These are phyloP conservation scores for Drosophila subpulchrella DNA, from an alignment of 1,140 invertebrate genomes.

Conservation along the genomic window DNA sequence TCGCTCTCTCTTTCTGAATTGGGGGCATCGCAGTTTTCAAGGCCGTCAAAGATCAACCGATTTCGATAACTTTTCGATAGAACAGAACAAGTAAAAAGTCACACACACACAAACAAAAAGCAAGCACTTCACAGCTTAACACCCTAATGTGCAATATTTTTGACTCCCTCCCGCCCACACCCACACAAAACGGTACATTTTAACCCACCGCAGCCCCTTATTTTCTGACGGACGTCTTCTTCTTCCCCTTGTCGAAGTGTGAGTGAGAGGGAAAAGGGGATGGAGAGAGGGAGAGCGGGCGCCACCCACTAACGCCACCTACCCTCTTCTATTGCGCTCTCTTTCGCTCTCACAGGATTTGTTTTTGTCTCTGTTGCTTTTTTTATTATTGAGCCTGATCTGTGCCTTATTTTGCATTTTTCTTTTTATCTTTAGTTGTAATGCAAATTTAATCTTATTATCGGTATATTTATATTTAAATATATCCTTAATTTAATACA, in stretches of 20 bases:
- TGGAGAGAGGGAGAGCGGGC: slow-evolving; percentile 18
- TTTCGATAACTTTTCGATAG: slow-evolving; percentile 51
- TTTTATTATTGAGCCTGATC: slow-evolving; percentile 73
- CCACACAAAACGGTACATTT: slow-evolving; percentile 15
- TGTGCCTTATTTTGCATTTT: slow-evolving; percentile 81
- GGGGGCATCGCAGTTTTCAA: slow-evolving; percentile 28
- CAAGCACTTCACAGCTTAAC: slow-evolving; percentile 84
- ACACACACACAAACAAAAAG: slow-evolving; percentile 26
- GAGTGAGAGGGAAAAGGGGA: slow-evolving; percentile 11
- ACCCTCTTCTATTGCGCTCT: slow-evolving; percentile 8
- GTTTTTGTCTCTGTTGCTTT: slow-evolving; percentile 22
- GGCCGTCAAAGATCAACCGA: slow-evolving; percentile 40
- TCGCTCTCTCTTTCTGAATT: background rate
- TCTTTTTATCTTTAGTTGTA: background rate
- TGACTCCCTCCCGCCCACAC: slow-evolving; percentile 37
- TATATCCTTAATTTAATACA: no score
- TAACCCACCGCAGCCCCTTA: slow-evolving; percentile 13
- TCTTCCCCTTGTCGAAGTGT: slow-evolving; percentile 20
- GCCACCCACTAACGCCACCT: slow-evolving; percentile 40
- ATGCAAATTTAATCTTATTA: no score
- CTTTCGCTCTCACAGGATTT: slow-evolving; percentile 24
- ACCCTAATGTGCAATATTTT: slow-evolving; percentile 83
- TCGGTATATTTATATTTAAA: no score
- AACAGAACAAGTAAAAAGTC: slow-evolving; percentile 3
- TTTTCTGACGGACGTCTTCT: slow-evolving; percentile 47